A percentile compares a stretch with the other conserved stretches of the same genome.
These are phyloP conservation scores for Drosophila sp. DNA, from an alignment of 1,140 invertebrate species.

Conservation along the genomic window DNA sequence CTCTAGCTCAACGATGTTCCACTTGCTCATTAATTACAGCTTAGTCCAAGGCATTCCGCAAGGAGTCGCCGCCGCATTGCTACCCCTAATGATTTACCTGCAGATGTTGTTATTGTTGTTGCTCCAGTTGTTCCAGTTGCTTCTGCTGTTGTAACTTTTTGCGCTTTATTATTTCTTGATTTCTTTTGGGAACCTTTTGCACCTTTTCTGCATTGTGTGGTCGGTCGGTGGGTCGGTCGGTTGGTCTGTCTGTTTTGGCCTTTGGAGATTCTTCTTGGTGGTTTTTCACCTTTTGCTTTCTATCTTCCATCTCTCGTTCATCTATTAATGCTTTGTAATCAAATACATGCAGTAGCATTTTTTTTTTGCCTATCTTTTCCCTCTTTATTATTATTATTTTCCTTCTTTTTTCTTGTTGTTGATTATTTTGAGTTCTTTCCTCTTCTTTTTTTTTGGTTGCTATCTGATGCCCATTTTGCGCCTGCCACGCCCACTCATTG, in stretches of 20 bases:
- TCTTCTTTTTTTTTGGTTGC: conserved; percentile 27
- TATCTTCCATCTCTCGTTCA: conserved; percentile 8
- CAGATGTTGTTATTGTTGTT: conserved; percentile 30
- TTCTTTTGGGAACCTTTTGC: conserved; percentile 34
- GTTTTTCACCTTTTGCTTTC: conserved; percentile 33
- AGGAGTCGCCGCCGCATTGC: conserved; percentile 13
- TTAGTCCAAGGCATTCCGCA: conserved; percentile 51
- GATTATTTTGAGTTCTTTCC: conserved; percentile 55
- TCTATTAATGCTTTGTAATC: conserved; percentile 70
- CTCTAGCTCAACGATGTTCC: conserved; percentile 59
- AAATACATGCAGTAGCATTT: conserved; percentile 55
- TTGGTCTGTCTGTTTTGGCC: conserved; percentile 28
- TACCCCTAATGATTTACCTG: conserved; percentile 68
- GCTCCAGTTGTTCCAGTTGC: conserved; percentile 10
- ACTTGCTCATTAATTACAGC: conserved; percentile 78
- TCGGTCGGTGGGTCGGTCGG: conserved; percentile 22
- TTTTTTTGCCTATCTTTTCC: conserved; percentile 24
- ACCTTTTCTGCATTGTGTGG: conserved; percentile 23
- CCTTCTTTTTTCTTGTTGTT: conserved; percentile 35
- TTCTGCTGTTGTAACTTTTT: conserved; percentile 34
- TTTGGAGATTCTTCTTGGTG: conserved; percentile 29
- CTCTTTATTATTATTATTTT: conserved; percentile 19
- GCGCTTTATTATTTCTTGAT: conserved; percentile 60
- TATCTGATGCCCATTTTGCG: conserved; percentile 33
- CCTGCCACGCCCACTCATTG: conserved; percentile 40